Evolutionary conservation across 1,140 invertebrate genomes (phyloP), one percentile per base, ranked within the genome.

Genomic region (Tetramorium alpestre): DNA sequence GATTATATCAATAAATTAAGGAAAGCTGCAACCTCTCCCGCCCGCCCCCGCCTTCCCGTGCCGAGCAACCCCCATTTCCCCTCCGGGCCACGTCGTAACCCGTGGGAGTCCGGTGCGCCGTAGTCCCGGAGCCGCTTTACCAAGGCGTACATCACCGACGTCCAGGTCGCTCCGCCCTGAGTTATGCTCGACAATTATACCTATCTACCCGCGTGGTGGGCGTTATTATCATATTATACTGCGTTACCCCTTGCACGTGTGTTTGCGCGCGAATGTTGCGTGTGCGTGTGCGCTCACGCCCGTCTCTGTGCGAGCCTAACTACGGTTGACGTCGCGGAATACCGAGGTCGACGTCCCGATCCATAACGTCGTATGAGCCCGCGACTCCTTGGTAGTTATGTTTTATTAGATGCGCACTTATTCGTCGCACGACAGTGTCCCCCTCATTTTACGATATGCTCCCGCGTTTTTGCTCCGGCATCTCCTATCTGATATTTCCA

Each of bases 121-220:
- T 85, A 86, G 89, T 91, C 87, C 87, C 87, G 85, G 90, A 89
- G 88, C 90, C 90, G 93, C 93, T 94, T 94, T 93, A 93, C 91
- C 92, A 85, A 94, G 91, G 89, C 93, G 93, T 95, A 94, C 93
- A 94, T 95, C 94, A 95, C 93, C 87, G 76, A 93, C 92, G 94
- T 94, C 93, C 93, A 93, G 88, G 91, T 91, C 91, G 93, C 92
- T 93, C 93, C 92, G 92, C 92, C 91, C 91, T 94, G 93, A 94
- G 92, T 95, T 95, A 95, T 94, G 94, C 93, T 93, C 92, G 94
- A 95, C 94, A 94, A 95, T 94, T 94, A 94, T 94, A 94, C 92
- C 93, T 92, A 93, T 94, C 92, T 93, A 92, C 86, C 91, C 90
- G 85, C 67, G 80, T 73, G 90, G 93, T 93, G 92, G 93, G 93